A percentile compares a stretch with the other conserved stretches of the same genome.
These are phyloP conservation scores for Heliconius erato DNA, from an alignment of 2,888 invertebrate species.

Conservation along the genomic window DNA sequence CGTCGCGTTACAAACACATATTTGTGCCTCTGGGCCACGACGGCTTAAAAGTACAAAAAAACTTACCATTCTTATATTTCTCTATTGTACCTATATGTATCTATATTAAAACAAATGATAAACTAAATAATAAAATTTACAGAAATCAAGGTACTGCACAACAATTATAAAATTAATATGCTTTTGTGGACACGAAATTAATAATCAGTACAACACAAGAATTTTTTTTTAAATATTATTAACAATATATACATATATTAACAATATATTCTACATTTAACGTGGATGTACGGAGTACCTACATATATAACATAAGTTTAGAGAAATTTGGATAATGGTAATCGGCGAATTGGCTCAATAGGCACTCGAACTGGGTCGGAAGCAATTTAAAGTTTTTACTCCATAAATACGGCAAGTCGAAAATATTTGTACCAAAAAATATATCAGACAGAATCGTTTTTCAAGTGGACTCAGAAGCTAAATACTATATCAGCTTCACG, in stretches of 20 bases:
- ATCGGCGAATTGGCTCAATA: slow-evolving; percentile 78
- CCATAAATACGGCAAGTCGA: slow-evolving; percentile 80
- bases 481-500: not conserved
- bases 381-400: slow-evolving; percentile 84
- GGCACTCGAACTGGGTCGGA: slow-evolving; percentile 77
- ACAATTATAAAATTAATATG: too few relatives aligned
- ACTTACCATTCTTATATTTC: too few relatives aligned
- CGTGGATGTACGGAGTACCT: not conserved
- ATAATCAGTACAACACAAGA: too few relatives aligned
- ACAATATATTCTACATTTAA: not conserved
- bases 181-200: too few relatives aligned
- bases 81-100: too few relatives aligned
- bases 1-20: too few relatives aligned
- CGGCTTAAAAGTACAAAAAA: too few relatives aligned
- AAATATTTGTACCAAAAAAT: slow-evolving; percentile 58
- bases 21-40: too few relatives aligned
- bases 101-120: too few relatives aligned
- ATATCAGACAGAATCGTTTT: slow-evolving; percentile 36
- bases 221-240: too few relatives aligned
- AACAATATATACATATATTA: not conserved
- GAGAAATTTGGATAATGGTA: slow-evolving; percentile 70
- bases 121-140: too few relatives aligned
- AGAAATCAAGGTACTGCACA: too few relatives aligned
- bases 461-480: not conserved
- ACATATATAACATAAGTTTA: slow-evolving; percentile 48